Base-by-base conservation (phyloP, 2,113 vertebrate species). In the Orthonyx spaldingii region DNA sequence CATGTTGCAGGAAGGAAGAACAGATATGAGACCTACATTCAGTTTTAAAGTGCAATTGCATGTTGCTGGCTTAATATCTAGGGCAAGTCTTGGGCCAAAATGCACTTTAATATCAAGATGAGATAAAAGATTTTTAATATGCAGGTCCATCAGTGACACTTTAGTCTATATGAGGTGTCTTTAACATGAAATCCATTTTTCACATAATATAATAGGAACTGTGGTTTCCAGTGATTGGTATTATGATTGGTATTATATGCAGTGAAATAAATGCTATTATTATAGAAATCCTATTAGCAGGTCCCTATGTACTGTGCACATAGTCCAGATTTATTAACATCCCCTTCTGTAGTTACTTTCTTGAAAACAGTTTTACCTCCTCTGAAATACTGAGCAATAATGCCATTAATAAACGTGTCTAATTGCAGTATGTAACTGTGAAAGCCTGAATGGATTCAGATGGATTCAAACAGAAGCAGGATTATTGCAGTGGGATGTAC, bases 201-300 rank as follows among this genome's bases (percentile, higher is more conserved):
- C 85, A 84, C 8, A 8, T 77, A 91, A 90, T 87, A n/a, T 81
- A 95, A 93, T 80, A 95, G 89, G 79, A 97, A 95, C 55, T 68
- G 57, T 84, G 52, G 37, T 94, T 97, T 68, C 90, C n/a, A 86
- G 70, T 94, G 95, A 96, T 94, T 87, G 93, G 93, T 96, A 90
- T 97, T 97, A 89, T 87, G 95, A 90, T 97, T 49, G 44, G 35
- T 44, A 44, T 68, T 77, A 94, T 92, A 79, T 82, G 84, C 89
- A 66, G 70, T 68, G 90, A 97, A 94, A 98, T 97, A 97, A 97
- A 98, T 96, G 90, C 74, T 87, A 85, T 95, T 96, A 97, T 97
- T 98, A 97, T 95, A 94, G 87, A 97, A 98, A 98, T 98, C 97
- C 96, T 97, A 96, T 98, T 98, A 98, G 89, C 66, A 85, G 96